Conservation (phyloP, 2,113 vertebrate species). For the Heteronetta atricapilla region DNA sequence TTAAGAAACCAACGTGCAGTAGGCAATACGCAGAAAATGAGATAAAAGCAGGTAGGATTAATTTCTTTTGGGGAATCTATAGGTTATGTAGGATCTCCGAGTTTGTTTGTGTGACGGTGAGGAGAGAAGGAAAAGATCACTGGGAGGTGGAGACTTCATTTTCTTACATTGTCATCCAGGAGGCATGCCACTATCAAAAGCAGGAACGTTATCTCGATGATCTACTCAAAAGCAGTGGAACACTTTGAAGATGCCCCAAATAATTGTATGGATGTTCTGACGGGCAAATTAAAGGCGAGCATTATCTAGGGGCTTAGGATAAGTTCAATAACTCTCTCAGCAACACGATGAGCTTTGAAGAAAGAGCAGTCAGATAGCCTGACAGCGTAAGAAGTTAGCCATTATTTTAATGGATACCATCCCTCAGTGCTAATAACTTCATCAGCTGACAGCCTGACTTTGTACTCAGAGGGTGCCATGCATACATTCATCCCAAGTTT, state of each 20-base stretch:
- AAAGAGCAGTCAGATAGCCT: background rate
- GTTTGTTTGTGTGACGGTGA: background rate
- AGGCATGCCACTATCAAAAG: background rate
- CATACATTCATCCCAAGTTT: background rate
- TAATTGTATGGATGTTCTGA: background rate
- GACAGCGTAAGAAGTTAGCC: background rate
- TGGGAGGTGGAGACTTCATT: background rate
- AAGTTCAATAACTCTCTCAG: background rate
- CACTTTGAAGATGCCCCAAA: conserved; percentile 31
- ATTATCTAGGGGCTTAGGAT: background rate
- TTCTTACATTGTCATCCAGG: background rate
- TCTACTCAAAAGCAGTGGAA: background rate
- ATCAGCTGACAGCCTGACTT: background rate
- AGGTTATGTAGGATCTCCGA: background rate
- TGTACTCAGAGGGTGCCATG: background rate
- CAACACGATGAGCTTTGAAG: background rate
- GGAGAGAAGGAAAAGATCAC: background rate
- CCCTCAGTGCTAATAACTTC: background rate
- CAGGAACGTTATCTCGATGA: background rate
- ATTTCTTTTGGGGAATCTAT: background rate
- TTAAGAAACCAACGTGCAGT: conserved; percentile 23
- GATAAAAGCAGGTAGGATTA: background rate
- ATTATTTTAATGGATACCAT: background rate
- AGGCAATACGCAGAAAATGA: background rate
- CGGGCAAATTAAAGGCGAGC: background rate